phyloP scores from a whole-genome alignment of 2,113 vertebrate species.

The Vimba vimba region DNA sequence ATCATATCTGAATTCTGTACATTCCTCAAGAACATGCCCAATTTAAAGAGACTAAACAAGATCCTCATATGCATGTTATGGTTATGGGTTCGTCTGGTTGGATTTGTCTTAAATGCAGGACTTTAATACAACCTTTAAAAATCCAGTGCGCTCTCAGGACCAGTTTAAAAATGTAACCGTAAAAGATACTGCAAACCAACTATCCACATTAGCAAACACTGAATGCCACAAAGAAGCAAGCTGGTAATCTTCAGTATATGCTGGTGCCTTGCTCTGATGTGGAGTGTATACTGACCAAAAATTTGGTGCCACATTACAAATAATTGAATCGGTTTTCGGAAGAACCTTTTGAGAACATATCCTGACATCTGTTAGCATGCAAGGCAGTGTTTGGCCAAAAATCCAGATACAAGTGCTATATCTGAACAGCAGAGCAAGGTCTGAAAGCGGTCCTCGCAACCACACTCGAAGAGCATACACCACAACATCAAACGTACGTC shows the following conservation, averaged over 20 bases:
- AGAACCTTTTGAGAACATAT: not conserved
- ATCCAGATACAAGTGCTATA: not conserved
- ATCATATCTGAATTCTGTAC: not conserved
- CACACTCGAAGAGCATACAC: conserved; percentile 8
- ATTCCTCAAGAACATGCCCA: not conserved
- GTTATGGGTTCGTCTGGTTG: not conserved
- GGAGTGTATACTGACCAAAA: conserved; percentile 24
- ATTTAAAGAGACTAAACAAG: conserved; percentile 14
- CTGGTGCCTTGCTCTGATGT: conserved; percentile 13
- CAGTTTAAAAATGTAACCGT: conserved; percentile 36
- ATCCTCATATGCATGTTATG: not conserved
- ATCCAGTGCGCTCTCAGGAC: not conserved
- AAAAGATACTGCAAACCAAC: not conserved
- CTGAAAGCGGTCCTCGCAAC: conserved; percentile 2
- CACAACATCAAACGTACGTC: conserved; percentile 33
- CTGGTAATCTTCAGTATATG: conserved; percentile 20
- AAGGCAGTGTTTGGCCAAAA: not conserved
- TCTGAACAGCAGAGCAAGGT: not conserved
- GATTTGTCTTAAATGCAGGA: not conserved
- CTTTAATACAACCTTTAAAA: not conserved
- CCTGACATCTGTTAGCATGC: not conserved
- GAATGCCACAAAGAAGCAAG: conserved; percentile 32
- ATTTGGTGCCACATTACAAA: not conserved
- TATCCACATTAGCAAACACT: conserved; percentile 26
- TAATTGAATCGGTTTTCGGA: not conserved